Percentiles rank a stretch among this genome's conserved stretches.
phyloP scores from a whole-genome alignment of 2,113 vertebrate species.

The Anthoscopus minutus region DNA sequence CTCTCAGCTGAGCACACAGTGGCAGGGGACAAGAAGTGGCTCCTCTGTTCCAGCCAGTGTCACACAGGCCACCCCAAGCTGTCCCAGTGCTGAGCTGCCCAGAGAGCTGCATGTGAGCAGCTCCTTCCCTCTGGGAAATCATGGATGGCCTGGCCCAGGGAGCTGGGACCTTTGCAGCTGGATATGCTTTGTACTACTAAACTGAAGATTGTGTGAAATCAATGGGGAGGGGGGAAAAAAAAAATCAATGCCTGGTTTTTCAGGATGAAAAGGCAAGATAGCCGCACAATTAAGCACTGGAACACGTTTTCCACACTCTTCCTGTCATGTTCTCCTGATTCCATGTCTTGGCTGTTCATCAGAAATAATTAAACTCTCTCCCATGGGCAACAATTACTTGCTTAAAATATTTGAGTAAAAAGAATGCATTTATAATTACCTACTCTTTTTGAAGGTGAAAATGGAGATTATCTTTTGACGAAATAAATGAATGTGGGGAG shows the following conservation, averaged over 20 bases:
- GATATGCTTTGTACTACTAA: conserved; percentile 49
- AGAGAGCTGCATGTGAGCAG: not conserved
- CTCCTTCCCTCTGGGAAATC: not conserved
- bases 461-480: conserved; percentile 70
- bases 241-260: conserved; percentile 71
- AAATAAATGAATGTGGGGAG: conserved; percentile 15
- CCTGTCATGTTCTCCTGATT: conserved; percentile 66
- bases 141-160: not conserved
- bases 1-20: not conserved
- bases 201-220: conserved; percentile 71
- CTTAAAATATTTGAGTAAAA: conserved; percentile 75
- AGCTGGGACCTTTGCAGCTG: conserved; percentile 32
- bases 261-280: conserved; percentile 70
- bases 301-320: conserved; percentile 54
- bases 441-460: conserved; percentile 74
- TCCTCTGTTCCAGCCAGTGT: not conserved
- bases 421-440: conserved; percentile 74
- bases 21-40: not conserved
- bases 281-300: conserved; percentile 68
- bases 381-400: conserved; percentile 78
- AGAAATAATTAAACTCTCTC: conserved; percentile 80
- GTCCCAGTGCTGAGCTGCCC: not conserved
- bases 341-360: conserved; percentile 68
- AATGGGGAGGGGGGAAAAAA: conserved; percentile 31
- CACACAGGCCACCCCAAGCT: not conserved